A percentile compares a stretch with the other conserved stretches of the same genome.
Conservation (phyloP, 2,797 vertebrate genomes). For the Psittacula derbiana region DNA sequence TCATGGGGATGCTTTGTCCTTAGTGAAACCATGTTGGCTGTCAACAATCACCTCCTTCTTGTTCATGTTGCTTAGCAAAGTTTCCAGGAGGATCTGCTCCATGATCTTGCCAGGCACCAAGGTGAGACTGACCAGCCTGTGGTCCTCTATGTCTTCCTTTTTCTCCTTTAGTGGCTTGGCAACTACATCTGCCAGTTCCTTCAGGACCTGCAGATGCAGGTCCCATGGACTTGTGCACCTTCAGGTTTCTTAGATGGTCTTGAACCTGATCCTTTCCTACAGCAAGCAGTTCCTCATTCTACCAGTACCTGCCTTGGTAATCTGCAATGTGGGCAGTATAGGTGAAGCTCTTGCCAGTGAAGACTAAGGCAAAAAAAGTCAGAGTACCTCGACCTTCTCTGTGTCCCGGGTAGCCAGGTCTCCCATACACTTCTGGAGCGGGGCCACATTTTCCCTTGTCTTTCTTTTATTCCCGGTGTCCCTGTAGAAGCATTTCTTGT, state of each 20-base stretch:
- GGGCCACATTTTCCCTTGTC: background rate
- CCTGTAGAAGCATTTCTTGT: background rate
- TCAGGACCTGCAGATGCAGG: background rate
- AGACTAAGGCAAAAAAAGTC: background rate
- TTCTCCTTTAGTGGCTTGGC: background rate
- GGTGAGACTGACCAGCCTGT: background rate
- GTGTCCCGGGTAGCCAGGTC: background rate
- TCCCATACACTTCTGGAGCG: background rate
- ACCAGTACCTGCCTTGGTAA: background rate
- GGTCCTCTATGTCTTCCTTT: background rate
- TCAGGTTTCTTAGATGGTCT: background rate
- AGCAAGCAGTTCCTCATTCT: background rate
- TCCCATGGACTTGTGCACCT: background rate
- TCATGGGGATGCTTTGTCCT: background rate
- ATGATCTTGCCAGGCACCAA: background rate
- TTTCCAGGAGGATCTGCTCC: background rate
- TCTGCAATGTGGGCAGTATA: background rate
- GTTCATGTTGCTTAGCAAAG: background rate
- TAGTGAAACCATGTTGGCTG: background rate
- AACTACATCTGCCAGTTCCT: background rate
- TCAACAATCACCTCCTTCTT: background rate
- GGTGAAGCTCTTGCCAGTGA: background rate
- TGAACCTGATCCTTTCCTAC: background rate
- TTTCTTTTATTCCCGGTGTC: background rate
- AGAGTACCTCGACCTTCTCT: background rate